Conservation (phyloP, 2,888 invertebrate genomes). For the Nomada hirtipes region DNA sequence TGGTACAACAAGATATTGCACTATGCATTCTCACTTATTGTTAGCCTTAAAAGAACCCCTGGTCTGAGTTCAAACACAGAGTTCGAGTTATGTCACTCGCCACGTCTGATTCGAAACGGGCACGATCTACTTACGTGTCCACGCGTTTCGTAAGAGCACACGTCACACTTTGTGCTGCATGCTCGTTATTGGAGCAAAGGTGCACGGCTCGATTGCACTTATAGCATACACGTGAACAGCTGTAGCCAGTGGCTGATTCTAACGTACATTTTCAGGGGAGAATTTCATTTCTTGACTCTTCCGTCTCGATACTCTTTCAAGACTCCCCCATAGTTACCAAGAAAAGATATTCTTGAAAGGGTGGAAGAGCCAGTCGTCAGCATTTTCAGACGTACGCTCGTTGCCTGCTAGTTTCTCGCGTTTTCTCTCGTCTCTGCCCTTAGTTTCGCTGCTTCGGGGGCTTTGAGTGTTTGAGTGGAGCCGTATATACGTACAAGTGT, state of each 20-base stretch:
- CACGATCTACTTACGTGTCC: no score
- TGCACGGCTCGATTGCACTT: no score
- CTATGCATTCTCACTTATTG: no score
- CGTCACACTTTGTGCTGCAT: no score
- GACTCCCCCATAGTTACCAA: slow-evolving; percentile 61
- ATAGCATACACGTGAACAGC: no score
- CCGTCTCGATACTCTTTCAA: slow-evolving; percentile 49
- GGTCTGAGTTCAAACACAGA: no score
- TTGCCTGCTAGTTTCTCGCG: slow-evolving; percentile 42
- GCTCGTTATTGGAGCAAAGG: no score
- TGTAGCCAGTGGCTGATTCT: background rate
- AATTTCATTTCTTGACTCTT: slow-evolving; percentile 55
- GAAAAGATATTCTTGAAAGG: slow-evolving; percentile 59
- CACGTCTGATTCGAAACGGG: no score
- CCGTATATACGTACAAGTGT: slow-evolving; percentile 10
- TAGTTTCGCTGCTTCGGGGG: background rate
- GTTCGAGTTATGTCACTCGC: no score
- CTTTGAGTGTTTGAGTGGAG: slow-evolving; percentile 7
- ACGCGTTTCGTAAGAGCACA: no score
- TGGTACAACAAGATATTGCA: no score
- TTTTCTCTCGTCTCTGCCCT: slow-evolving; percentile 17
- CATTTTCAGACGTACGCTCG: slow-evolving; percentile 67
- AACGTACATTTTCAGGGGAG: slow-evolving; percentile 36
- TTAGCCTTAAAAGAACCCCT: no score
- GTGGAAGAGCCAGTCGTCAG: slow-evolving; percentile 67